Conservation (phyloP, 2,888 invertebrate genomes). For the Athripsodes cinereus region DNA sequence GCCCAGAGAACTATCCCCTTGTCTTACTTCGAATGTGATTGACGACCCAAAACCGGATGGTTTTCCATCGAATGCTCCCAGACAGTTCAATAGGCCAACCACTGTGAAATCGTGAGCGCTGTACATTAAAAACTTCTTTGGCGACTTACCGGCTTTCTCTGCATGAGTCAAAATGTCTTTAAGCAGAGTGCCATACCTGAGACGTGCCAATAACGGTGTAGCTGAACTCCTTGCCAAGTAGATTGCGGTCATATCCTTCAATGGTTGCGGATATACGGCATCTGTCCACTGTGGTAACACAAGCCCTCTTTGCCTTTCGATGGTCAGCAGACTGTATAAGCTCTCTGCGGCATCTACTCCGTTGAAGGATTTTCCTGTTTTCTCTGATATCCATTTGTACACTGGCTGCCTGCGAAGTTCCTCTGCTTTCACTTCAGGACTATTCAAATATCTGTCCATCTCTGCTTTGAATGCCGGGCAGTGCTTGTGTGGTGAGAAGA, state of each 20-base stretch:
- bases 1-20: not conserved
- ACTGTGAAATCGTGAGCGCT: constrained; percentile 23
- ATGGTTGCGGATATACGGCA: constrained; percentile 17
- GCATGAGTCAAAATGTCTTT: constrained; percentile 15
- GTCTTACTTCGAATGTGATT: constrained; percentile 18
- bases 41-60: constrained; percentile 21
- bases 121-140: constrained; percentile 12
- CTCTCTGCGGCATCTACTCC: constrained; percentile 5
- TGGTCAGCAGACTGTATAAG: constrained; percentile 17
- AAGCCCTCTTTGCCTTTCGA: constrained; percentile 16
- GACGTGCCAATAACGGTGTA: constrained; percentile 4
- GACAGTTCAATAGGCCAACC: constrained; percentile 16
- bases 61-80: constrained; percentile 16
- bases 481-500: constrained; percentile 14
- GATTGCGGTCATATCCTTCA: constrained; percentile 13
- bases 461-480: constrained; percentile 22
- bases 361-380: constrained; percentile 10
- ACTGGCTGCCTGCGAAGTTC: constrained; percentile 10
- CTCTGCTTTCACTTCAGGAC: not conserved
- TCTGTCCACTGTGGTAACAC: constrained; percentile 18
- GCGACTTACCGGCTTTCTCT: not conserved
- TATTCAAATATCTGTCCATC: not conserved
- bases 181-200: constrained; percentile 18
- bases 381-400: constrained; percentile 11
- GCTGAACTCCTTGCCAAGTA: constrained; percentile 9